Evolutionary conservation across 2,113 vertebrate genomes (phyloP).

Genomic region (Amblyopsis rosae): DNA sequence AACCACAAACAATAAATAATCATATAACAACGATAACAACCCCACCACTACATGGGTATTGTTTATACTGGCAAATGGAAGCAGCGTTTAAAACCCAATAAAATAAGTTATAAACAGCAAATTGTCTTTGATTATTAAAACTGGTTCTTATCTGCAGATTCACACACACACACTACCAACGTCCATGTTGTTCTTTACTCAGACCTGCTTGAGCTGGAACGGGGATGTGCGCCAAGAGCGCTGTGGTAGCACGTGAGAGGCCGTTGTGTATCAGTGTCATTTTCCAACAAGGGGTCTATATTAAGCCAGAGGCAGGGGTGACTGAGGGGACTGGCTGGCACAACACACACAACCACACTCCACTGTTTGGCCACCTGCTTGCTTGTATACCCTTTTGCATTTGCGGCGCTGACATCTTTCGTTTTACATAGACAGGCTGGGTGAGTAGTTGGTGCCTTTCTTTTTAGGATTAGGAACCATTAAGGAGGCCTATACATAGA

Average conservation of each 20-base stretch:
- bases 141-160: background rate
- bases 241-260: conserved; percentile 24
- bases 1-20: background rate
- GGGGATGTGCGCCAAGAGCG: conserved; percentile 21
- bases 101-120: background rate
- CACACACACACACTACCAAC: conserved; percentile 7
- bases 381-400: background rate
- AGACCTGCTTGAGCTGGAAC: conserved; percentile 43
- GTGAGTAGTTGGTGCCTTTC: conserved; percentile 27
- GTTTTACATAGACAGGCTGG: background rate
- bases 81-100: no score
- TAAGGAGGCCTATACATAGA: background rate
- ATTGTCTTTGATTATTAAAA: background rate
- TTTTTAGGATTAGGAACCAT: background rate
- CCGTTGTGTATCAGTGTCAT: conserved; percentile 44
- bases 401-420: conserved; percentile 10
- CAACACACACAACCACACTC: conserved; percentile 19
- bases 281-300: conserved; percentile 67
- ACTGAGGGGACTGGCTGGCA: conserved; percentile 37
- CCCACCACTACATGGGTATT: background rate
- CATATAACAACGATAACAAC: background rate
- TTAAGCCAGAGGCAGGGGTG: conserved; percentile 48
- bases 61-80: no score
- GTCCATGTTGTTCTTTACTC: conserved; percentile 38
- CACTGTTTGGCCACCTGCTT: conserved; percentile 17